Base-by-base conservation (phyloP, 92 coral and sea anemone genomes). In the Virgularia gustaviana region DNA sequence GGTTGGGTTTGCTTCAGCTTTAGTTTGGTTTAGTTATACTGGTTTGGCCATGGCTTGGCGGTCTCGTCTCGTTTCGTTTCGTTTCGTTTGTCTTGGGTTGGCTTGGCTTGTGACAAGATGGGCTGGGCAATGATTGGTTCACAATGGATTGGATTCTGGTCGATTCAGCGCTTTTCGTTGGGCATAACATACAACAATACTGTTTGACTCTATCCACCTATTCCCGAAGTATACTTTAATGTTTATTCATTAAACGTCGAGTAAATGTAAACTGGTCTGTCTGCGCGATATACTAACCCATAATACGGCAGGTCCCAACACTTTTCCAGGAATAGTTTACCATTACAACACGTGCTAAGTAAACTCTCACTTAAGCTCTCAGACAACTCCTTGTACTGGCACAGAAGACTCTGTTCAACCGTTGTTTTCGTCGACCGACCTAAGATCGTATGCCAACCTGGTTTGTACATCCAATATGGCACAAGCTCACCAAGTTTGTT, bases 251-350 rank as follows among this genome's bases (percentile, higher is more conserved):
- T n/a, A n/a, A n/a, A n/a, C n/a, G n/a, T n/a, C n/a, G n/a, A n/a
- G n/a, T n/a, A n/a, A n/a, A n/a, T 43, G 19, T 43, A 20, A 1
- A 18, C 13, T 24, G 32, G 15, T 72, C 25, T 39, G 72, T 91
- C 51, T 79, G 89, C 97, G 96, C 97, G 2, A 6, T 6, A 54
- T 51, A 75, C 96, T 47, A 78, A 94, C 99, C 98, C 99, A 68
- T 94, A 94, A 57, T 42, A 94, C 18, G 96, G 85, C 19, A 94
- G 81, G 4, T 57, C 75, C 99, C 99, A 94, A 37, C 99, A 90
- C 18, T 41, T 49, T 29, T 81, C 87, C 75, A 94, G 78, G 78
- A 81, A 92, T 27, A 76, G 76, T 51, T 73, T 68, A 6, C 75
- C 75, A 20, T 20, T 51, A 47, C 15, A 47, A 34, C 61, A 31